Base-by-base conservation (phyloP, 2,888 invertebrate genomes). In the Geotrupes spiniger region DNA sequence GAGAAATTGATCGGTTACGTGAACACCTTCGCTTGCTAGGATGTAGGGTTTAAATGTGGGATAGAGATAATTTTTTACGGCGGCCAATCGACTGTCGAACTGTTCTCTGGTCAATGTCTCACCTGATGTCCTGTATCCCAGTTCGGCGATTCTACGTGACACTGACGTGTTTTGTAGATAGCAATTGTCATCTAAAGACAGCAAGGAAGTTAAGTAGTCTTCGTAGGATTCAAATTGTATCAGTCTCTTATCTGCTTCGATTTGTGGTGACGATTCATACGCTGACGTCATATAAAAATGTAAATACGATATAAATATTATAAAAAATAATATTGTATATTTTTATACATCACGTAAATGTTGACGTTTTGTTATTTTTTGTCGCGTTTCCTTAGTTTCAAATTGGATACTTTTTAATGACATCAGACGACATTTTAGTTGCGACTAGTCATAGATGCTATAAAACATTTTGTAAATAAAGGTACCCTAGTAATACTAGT, bases 171-270 rank as follows among this genome's bases (percentile, higher is more conserved):
- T 90, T 63, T 84, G 80, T 29, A 92, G 72, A 66, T 87, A 90
- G 54, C 81, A 80, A 2, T 87, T 72, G 73, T 92, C 92, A 48
- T 80, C 74, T 1, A 79, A 74, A 14, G 83, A 85, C 37, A 87
- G 81, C 42, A 90, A 79, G 0, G 89, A 89, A 65, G 89, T 86
- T 54, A 92, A 70, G 70, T 92, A 92, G 25, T 91, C 87, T 52
- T 89, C 85, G 75, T 89, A 90, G 6, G 77, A 81, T 11, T 79
- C 75, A 61, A 79, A 85, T 10, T 76, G 65, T 28, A 85, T 65
- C 29, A 85, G 70, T 26, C 78, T 71, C 46, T 79, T 68, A 45
- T 85, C 83, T 0, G 80, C 79, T 61, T 83, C 81, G 49, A 82
- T 77, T 54, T 78, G 76, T 0, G 79, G 74, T 1, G 56, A 57